Conservation (phyloP, 2,113 vertebrate genomes). For the Mesoclemmys tuberculata region DNA sequence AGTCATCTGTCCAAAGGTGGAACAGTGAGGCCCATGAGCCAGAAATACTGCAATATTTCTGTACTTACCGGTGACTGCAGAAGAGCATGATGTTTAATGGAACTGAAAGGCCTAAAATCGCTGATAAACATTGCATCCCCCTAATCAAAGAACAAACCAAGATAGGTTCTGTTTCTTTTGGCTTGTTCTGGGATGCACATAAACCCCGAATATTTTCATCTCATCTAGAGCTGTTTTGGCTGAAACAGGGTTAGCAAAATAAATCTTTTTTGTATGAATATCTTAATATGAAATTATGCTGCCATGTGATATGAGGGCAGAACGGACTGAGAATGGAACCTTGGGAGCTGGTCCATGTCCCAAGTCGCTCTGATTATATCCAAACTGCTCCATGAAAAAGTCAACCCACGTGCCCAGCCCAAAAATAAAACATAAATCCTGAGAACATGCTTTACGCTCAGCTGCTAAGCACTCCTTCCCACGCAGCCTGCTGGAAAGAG, state of each 20-base stretch:
- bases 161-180: background rate
- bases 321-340: background rate
- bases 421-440: conserved; percentile 31
- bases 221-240: background rate
- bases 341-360: background rate
- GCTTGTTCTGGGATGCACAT: background rate
- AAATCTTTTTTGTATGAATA: rapidly evolving
- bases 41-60: background rate
- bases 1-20: background rate
- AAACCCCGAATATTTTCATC: background rate
- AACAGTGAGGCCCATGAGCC: background rate
- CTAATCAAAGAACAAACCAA: background rate
- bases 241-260: background rate
- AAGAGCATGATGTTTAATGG: background rate
- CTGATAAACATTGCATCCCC: background rate
- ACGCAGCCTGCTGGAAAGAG: background rate
- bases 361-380: background rate
- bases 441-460: conserved; percentile 26
- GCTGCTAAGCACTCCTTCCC: conserved; percentile 43
- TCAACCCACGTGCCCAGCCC: background rate
- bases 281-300: background rate
- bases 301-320: background rate
- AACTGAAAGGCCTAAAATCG: background rate
- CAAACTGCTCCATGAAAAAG: background rate
- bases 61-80: background rate